phyloP scores from a whole-genome alignment of 2,888 invertebrate genomes.

The Electrophaes corylata region DNA sequence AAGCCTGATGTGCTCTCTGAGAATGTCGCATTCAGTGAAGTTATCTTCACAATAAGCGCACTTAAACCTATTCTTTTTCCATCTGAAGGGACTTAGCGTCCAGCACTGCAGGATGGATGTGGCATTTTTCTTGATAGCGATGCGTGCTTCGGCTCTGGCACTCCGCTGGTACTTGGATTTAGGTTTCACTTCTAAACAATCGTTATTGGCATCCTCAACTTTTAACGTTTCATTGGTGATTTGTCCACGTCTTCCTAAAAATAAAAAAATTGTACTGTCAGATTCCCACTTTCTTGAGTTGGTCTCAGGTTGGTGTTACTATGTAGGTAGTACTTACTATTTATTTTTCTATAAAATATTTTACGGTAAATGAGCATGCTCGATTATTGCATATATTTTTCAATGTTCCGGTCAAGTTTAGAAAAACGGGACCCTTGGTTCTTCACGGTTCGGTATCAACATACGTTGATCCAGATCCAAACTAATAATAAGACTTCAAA shows the following conservation, averaged over 20 bases:
- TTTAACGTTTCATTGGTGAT: slow-evolving; percentile 53
- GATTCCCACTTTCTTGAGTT: slow-evolving; percentile 15
- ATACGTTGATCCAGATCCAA: too few species aligned
- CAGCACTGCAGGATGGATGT: slow-evolving; percentile 68
- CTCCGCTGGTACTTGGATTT: slow-evolving; percentile 66
- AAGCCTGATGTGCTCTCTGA: slow-evolving; percentile 62
- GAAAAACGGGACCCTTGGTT: too few species aligned
- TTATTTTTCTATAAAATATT: too few species aligned
- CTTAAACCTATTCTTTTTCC: slow-evolving; percentile 72
- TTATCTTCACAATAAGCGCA: slow-evolving; percentile 73
- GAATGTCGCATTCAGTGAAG: slow-evolving; percentile 62
- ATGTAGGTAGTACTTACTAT: background rate
- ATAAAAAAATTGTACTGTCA: slow-evolving; percentile 64
- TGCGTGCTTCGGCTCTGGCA: slow-evolving; percentile 66
- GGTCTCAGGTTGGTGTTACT: background rate
- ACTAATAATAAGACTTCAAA: too few species aligned
- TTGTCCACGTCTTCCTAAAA: slow-evolving; percentile 70
- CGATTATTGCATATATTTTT: too few species aligned
- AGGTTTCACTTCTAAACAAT: slow-evolving; percentile 31
- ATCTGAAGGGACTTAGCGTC: slow-evolving; percentile 70
- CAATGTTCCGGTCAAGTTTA: too few species aligned
- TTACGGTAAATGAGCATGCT: too few species aligned
- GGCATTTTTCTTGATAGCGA: slow-evolving; percentile 73
- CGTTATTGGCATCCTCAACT: slow-evolving; percentile 42
- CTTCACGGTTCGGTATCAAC: too few species aligned